Percentiles rank a stretch among this genome's conserved stretches.
Conservation (phyloP, 2,113 vertebrate genomes). For the Pterophyllum scalare region DNA sequence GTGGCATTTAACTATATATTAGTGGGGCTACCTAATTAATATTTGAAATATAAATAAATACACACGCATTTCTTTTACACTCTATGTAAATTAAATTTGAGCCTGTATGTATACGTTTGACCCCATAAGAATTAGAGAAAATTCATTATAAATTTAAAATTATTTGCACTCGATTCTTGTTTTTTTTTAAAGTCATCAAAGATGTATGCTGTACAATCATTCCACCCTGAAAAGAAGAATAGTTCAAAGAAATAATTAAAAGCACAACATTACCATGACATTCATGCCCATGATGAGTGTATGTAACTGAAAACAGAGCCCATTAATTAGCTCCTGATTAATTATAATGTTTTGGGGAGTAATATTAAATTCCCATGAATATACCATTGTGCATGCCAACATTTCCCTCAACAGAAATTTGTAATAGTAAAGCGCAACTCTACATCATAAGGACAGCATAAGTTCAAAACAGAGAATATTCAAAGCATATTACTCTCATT, state of each 20-base stretch:
- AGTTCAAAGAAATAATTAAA: neutral
- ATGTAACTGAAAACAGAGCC: neutral
- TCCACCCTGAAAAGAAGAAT: neutral
- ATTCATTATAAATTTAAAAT: too few relatives aligned
- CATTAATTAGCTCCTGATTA: neutral
- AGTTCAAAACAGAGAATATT: neutral
- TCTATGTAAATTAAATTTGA: too few relatives aligned
- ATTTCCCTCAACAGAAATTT: neutral
- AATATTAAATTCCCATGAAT: neutral
- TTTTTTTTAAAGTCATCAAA: neutral
- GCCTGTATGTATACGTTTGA: too few relatives aligned
- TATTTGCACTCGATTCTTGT: too few relatives aligned
- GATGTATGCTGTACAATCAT: neutral
- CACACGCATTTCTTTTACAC: too few relatives aligned
- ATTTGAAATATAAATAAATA: too few relatives aligned
- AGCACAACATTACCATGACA: neutral
- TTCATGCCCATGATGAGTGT: neutral
- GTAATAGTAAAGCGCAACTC: neutral
- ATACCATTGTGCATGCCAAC: neutral
- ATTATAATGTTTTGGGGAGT: neutral
- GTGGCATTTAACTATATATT: too few relatives aligned
- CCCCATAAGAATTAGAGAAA: too few relatives aligned
- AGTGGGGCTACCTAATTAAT: too few relatives aligned
- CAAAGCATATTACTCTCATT: constrained; percentile 30
- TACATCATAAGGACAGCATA: neutral